Base-by-base conservation (phyloP, 2,113 vertebrate species). In the Orientallactaga bullata region DNA sequence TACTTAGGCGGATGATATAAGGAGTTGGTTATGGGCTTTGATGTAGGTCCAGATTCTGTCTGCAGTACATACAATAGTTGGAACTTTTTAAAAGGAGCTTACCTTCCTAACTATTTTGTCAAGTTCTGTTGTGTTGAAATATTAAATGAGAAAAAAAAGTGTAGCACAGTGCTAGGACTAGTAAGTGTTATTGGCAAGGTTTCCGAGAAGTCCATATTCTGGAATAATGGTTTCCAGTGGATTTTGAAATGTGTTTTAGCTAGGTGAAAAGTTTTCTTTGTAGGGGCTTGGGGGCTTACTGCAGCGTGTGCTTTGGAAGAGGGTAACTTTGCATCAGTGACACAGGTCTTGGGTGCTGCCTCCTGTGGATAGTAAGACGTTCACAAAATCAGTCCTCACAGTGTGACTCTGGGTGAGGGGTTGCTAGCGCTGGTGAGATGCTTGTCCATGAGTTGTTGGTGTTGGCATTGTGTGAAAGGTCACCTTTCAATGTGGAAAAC, bases 331-430 rank as follows among this genome's bases (percentile, higher is more conserved):
- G 58, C 39, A 65, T 74, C 89, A 74, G 87, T 83, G 74, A 95
- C 92, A 30, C n/a, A 77, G 30, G 37, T 96, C 84, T 94, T 93
- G 78, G 60, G 21, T 95, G 91, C 68, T 74, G 77, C 73, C 90
- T 95, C 72, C 96, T 96, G 82, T 91, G 74, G 37, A 76, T 88
- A 93, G 85, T 26, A 88, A 85, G 37, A 91, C 80, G 32, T 87
- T 77, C 63, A 88, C 87, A 55, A 26, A 85, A 51, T 83, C 47
- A 68, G 23, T 83, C 47, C 55, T 18, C 55, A 32, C 37, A 90
- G n/a, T 5, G 3, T 1, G 77, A 4, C 51, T 79, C 72, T 89
- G 65, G 26, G 32, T 39, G 71, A 47, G 24, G 7, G 3, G 37
- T 78, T 89, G 63, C 72, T 80, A 86, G 71, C 91, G 72, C 10